These are phyloP conservation scores for Sinotaia quadrata DNA, from an alignment of 2,888 invertebrate genomes.

Conservation along the genomic window DNA sequence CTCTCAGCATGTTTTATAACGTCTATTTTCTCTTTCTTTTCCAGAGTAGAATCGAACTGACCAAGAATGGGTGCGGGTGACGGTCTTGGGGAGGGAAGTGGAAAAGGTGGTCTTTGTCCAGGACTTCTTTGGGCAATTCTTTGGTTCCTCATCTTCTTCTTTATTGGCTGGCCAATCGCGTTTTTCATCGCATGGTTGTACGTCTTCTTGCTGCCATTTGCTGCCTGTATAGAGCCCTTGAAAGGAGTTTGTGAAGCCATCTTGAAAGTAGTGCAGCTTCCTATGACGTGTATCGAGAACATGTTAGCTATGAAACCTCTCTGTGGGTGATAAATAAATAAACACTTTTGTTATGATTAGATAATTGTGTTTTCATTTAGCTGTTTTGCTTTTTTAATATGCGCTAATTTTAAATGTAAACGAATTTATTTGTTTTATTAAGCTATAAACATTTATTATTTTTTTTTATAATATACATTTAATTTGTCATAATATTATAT, in stretches of 20 bases:
- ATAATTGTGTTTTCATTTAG: too few relatives aligned
- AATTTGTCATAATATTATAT: too few relatives aligned
- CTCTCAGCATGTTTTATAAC: too few relatives aligned
- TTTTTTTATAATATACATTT: too few relatives aligned
- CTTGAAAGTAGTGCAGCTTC: constrained; percentile 64
- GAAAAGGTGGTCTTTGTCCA: constrained; percentile 53
- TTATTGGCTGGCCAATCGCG: constrained; percentile 68
- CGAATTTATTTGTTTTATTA: too few relatives aligned
- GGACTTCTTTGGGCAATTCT: constrained; percentile 66
- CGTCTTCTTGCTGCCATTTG: constrained; percentile 67
- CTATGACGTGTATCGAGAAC: constrained; percentile 65
- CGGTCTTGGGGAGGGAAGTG: constrained; percentile 48
- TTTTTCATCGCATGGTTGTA: constrained; percentile 69
- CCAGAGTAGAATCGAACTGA: too few relatives aligned
- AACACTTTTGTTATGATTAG: too few relatives aligned
- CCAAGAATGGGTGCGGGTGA: background rate
- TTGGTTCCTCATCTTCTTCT: constrained; percentile 68
- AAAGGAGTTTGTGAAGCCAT: constrained; percentile 63
- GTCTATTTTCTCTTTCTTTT: too few relatives aligned
- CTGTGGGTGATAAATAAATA: constrained; percentile 55
- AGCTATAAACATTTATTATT: too few relatives aligned
- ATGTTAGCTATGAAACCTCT: constrained; percentile 67
- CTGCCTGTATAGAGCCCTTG: constrained; percentile 61
- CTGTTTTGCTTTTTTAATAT: too few relatives aligned
- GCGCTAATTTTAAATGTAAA: too few relatives aligned